A percentile compares a stretch with the other conserved stretches of the same genome.
phyloP scores from a whole-genome alignment of 2,797 vertebrate species.

The Vultur gryphus region DNA sequence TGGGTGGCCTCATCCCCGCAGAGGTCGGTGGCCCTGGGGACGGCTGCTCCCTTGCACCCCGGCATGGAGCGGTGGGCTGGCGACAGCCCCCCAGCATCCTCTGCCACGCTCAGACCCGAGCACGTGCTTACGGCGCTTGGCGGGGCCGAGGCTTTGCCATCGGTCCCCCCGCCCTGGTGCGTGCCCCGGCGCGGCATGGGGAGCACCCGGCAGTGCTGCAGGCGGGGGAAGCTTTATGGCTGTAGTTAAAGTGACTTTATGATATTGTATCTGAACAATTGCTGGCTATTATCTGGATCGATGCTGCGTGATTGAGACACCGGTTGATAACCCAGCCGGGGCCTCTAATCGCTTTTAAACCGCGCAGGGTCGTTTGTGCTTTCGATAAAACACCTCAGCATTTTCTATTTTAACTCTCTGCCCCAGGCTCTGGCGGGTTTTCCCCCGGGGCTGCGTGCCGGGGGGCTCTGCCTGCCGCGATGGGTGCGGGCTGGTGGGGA shows the following conservation, averaged over 20 bases:
- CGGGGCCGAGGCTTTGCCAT: not conserved
- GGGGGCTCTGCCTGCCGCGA: not conserved
- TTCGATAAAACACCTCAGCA: not conserved
- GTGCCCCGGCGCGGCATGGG: not conserved
- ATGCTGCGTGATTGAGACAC: constrained; percentile 46
- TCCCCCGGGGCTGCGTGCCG: rapidly evolving
- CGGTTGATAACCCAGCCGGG: constrained; percentile 43
- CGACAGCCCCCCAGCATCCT: rapidly evolving
- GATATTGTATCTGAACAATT: constrained; percentile 62
- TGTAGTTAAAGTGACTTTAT: constrained; percentile 58
- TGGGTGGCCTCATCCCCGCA: rapidly evolving
- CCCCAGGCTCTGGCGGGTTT: rapidly evolving
- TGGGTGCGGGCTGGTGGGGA: not conserved
- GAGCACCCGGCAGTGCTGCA: not conserved
- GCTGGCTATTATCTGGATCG: constrained; percentile 60
- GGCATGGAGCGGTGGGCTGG: not conserved
- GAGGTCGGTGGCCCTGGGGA: rapidly evolving
- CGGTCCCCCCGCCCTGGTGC: rapidly evolving
- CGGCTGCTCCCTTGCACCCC: not conserved
- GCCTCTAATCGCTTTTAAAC: constrained; percentile 3
- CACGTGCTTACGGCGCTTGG: rapidly evolving
- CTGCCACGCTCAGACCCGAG: not conserved
- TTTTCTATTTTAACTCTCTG: not conserved
- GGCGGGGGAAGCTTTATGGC: constrained; percentile 51
- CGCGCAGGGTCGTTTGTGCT: not conserved